Base-by-base conservation (phyloP, 2,113 vertebrate species). In the Pollachius pollachius region DNA sequence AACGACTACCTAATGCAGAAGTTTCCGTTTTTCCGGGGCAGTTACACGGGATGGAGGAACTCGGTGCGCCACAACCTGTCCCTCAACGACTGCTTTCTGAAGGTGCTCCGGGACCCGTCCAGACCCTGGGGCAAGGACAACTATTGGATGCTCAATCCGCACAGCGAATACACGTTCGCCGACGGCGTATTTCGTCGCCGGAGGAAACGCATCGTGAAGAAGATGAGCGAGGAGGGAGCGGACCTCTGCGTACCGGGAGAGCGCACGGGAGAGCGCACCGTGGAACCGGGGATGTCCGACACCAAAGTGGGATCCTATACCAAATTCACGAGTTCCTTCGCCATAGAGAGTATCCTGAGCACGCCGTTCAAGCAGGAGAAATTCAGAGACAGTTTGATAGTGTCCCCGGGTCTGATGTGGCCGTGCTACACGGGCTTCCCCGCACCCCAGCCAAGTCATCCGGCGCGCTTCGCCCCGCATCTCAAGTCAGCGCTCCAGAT, bases 51-150 rank as follows among this genome's bases (percentile, higher is more conserved):
- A 77, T 98, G 96, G 96, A 94, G 95, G 84, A 98, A 98, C 91
- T 98, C 96, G 0, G 96, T 98, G 69, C 93, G 96, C 15, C 96
- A 98, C 90, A 98, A 98, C 82, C 88, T 98, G 63, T 97, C 96
- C 4, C 94, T 98, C 3, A 98, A 98, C 62, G 96, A 98, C 86
- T 98, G 96, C 78, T 98, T 98, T 80, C 90, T 96, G 70, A 97
- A 98, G 79, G 96, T 98, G 84, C 92, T 98, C 30, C 93, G 96
- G 72, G 96, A 98, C 89, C 94, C 96, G 2, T 95, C 96, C 34
- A 90, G 96, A 66, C 96, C 96, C 18, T 98, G 96, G 96, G 96
- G 96, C 64, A 98, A 98, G 86, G 96, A 98, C 89, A 98, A 98
- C 87, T 98, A 96, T 89, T 98, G 96, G 96, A 97, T 96, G 95